Evolutionary conservation across 2,797 vertebrate genomes (phyloP).

Genomic region (Amphiprion clarkii): DNA sequence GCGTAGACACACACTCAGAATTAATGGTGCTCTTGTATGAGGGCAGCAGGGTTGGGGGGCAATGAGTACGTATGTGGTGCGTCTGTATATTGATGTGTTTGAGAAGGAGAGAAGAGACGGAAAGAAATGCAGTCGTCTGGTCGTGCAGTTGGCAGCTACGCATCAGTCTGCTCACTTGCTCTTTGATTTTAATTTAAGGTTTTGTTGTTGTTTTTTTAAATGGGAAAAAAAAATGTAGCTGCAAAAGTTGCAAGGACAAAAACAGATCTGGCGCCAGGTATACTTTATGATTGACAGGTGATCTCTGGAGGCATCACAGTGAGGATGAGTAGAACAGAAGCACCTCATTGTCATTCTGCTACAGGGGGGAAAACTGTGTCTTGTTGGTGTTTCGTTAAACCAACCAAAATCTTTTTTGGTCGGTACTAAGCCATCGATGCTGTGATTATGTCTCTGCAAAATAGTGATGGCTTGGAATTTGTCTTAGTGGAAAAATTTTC

Average conservation of each 20-base stretch:
- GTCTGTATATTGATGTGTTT: conserved; percentile 36
- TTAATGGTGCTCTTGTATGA: conserved; percentile 75
- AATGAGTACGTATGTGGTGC: conserved; percentile 37
- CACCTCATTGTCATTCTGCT: no score
- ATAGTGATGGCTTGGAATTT: no score
- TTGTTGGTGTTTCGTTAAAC: no score
- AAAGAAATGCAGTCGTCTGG: conserved; percentile 19
- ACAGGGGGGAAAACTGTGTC: no score
- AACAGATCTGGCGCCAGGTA: background rate
- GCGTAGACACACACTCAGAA: conserved; percentile 46
- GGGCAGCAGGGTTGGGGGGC: conserved; percentile 50
- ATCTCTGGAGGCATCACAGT: background rate
- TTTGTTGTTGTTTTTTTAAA: no score
- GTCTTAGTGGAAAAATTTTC: no score
- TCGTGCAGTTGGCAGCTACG: conserved; percentile 33
- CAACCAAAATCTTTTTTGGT: no score
- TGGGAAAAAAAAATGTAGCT: background rate
- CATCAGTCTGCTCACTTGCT: background rate
- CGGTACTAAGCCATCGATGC: no score
- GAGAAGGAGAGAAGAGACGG: conserved; percentile 9
- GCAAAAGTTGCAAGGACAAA: background rate
- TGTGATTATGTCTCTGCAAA: no score
- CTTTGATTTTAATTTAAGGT: no score
- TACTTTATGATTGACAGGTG: background rate
- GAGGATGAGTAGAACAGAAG: background rate